These are phyloP conservation scores for Eremobia ochroleuca DNA, from an alignment of 2,888 invertebrate genomes.

Conservation along the genomic window DNA sequence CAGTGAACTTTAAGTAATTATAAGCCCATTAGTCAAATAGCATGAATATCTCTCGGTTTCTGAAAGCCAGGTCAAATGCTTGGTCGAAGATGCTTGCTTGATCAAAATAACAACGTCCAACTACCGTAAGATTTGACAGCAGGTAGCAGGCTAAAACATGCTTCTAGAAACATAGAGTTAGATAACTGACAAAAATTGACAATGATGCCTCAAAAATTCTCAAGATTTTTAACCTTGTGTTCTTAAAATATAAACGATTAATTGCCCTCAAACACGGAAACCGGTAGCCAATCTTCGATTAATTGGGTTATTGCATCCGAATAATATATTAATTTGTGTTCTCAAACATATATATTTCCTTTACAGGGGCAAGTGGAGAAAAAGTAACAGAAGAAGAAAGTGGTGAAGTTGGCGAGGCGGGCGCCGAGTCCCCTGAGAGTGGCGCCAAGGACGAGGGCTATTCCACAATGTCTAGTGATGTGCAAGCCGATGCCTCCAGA, in stretches of 20 bases:
- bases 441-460: constrained; percentile 95
- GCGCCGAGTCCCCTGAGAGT: constrained; percentile 94
- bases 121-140: too few relatives aligned
- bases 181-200: background rate
- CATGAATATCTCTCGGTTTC: background rate
- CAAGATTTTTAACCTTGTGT: background rate
- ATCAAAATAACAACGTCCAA: background rate
- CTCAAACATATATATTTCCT: background rate
- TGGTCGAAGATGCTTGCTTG: background rate
- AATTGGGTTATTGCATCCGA: too few relatives aligned
- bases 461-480: constrained; percentile 96
- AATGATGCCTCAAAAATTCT: background rate
- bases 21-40: background rate
- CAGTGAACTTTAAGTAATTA: too few relatives aligned
- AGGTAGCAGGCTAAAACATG: background rate
- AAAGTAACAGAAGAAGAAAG: constrained; percentile 86
- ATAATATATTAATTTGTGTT: background rate
- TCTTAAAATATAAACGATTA: background rate
- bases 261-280: too few relatives aligned
- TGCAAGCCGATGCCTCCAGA: constrained; percentile 93
- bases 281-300: background rate
- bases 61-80: background rate
- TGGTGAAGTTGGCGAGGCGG: constrained; percentile 92
- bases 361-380: constrained; percentile 81
- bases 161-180: background rate